phyloP scores from a whole-genome alignment of 2,113 vertebrate species.

The Orientallactaga bullata region DNA sequence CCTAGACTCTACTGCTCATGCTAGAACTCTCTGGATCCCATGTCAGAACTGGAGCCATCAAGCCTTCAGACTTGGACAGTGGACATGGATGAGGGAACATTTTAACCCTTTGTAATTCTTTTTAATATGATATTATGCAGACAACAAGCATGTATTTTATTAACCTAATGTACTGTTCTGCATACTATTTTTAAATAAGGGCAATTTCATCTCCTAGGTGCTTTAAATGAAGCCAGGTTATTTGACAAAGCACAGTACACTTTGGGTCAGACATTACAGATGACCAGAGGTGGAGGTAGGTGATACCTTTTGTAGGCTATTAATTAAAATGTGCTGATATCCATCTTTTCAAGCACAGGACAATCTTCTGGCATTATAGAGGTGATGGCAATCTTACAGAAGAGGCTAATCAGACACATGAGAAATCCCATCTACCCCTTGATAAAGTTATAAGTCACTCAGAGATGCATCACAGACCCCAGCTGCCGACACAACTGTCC shows the following conservation, averaged over 20 bases:
- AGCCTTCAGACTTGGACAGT: constrained; percentile 69
- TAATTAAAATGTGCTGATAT: constrained; percentile 88
- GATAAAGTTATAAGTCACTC: constrained; percentile 76
- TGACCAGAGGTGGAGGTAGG: constrained; percentile 84
- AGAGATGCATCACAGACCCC: constrained; percentile 73
- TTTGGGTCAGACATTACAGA: constrained; percentile 83
- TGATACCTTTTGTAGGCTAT: constrained; percentile 85
- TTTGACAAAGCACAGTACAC: constrained; percentile 61
- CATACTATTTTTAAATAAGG: constrained; percentile 66
- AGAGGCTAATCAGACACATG: constrained; percentile 89
- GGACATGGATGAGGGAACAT: constrained; percentile 63
- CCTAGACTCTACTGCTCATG: constrained; percentile 63
- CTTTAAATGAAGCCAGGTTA: constrained; percentile 63
- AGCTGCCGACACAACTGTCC: background rate
- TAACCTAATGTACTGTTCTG: constrained; percentile 20
- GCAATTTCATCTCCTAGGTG: constrained; percentile 58
- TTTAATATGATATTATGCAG: constrained; percentile 48
- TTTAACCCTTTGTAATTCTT: constrained; percentile 38
- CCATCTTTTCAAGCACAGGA: constrained; percentile 85
- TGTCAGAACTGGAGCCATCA: constrained; percentile 31
- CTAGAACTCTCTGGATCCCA: constrained; percentile 17
- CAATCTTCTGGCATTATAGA: constrained; percentile 86
- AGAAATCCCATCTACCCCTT: constrained; percentile 77
- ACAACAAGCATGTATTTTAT: constrained; percentile 57
- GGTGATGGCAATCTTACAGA: constrained; percentile 82